Percentiles rank a stretch among this genome's conserved stretches.
phyloP scores from a whole-genome alignment of 2,888 invertebrate genomes.

The Patella caerulea region DNA sequence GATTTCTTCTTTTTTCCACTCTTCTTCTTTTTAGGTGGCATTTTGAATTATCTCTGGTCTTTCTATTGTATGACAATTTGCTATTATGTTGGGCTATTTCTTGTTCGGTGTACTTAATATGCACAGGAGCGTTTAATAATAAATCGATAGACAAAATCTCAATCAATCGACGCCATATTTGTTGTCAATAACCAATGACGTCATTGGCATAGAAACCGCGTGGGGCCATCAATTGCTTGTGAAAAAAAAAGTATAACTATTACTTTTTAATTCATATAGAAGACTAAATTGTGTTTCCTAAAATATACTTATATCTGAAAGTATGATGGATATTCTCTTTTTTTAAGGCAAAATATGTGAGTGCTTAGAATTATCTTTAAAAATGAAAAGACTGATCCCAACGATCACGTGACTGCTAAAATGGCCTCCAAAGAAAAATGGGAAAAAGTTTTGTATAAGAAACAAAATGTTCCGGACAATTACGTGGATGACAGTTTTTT shows the following conservation, averaged over 20 bases:
- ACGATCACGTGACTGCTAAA: conserved; percentile 15
- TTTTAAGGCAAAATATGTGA: too few species aligned
- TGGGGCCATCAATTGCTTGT: too few species aligned
- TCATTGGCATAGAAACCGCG: conserved; percentile 31
- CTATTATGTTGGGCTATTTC: too few species aligned
- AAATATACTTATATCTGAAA: too few species aligned
- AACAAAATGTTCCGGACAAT: conserved; percentile 90
- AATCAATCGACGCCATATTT: conserved; percentile 24
- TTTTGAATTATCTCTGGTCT: conserved; percentile 28
- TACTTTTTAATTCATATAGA: neutral
- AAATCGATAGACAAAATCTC: too few species aligned
- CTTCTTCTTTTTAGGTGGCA: conserved; percentile 71
- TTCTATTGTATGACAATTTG: too few species aligned
- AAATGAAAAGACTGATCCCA: too few species aligned
- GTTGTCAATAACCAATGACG: conserved; percentile 32
- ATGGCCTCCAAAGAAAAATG: conserved; percentile 73
- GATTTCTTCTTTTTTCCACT: conserved; percentile 65
- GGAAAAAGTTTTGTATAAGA: conserved; percentile 92
- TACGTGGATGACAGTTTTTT: conserved; percentile 91
- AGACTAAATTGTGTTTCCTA: too few species aligned
- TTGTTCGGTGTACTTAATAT: too few species aligned
- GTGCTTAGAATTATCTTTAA: too few species aligned
- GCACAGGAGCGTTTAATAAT: too few species aligned
- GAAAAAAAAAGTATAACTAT: conserved; percentile 8
- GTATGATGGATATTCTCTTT: too few species aligned